Base-by-base conservation (phyloP, 1,140 invertebrate genomes). In the Caenorhabditis latens region DNA sequence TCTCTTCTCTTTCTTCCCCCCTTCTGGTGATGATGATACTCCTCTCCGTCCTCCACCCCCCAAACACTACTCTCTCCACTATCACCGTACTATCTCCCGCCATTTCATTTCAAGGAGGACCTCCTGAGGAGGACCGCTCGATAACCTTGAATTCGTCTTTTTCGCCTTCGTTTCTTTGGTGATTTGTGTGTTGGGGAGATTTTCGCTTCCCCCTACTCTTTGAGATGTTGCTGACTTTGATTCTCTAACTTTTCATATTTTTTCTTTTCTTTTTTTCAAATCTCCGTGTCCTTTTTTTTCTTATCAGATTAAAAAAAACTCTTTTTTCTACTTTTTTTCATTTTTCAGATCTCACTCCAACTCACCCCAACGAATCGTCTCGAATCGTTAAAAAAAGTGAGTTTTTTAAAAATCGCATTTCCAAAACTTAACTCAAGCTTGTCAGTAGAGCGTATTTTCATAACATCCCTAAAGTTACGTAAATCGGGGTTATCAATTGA, bases 121-220 rank as follows among this genome's bases (percentile, higher is more conserved):
- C 24, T 32, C 61, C 61, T 63, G 40, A 46, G 42, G 71, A 79
- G 71, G 71, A 79, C 71, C 71, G 71, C 71, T 79, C 71, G 71
- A 79, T 79, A 79, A 79, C 71, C 71, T 79, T 79, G 71, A 79
- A 79, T 79, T 79, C n/a, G 71, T 53, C n/a, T n/a, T 42, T 46
- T 43, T 79, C n/a, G 24, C 21, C 32, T 63, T 32, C n/a, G 8
- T 58, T 40, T 71, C 9, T 43, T 5, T 16, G 67, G 42, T 46
- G 67, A 71, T 43, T 71, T 71, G 67, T 71, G 43, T 71, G 42
- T 43, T 32, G 2, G 32, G 32, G 32, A 32, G 32, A 32, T 11
- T 50, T 24, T 24, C 11, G 8, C 1, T 8, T 13, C 46, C 14
- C 43, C 14, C 43, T 4, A 13, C 40, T 71, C 9, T 71, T 13